Conservation (phyloP, 2,888 invertebrate species). For the Rotaria socialis region DNA sequence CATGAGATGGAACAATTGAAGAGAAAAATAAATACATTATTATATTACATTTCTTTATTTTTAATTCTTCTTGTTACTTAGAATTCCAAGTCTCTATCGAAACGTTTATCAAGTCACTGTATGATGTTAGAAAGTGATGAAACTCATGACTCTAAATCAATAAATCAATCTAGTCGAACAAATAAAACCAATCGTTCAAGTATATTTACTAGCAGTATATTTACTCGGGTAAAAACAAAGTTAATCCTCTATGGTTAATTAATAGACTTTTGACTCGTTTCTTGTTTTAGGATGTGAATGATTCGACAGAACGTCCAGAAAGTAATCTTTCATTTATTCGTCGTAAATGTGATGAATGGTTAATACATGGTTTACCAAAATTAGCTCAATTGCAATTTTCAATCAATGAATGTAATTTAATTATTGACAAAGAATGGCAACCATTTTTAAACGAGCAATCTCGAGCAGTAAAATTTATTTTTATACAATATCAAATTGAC, state of each 20-base stretch:
- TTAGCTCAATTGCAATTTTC: not conserved
- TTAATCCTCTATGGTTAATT: too few relatives aligned
- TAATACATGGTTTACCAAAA: not conserved
- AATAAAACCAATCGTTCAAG: not conserved
- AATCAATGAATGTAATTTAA: not conserved
- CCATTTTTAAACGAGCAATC: constrained; percentile 6
- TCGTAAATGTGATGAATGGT: constrained; percentile 36
- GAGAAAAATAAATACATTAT: not conserved
- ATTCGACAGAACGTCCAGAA: not conserved
- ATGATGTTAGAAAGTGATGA: constrained; percentile 6
- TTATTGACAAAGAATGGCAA: constrained; percentile 34
- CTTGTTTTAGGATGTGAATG: not conserved
- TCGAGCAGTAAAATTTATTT: not conserved
- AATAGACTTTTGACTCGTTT: too few relatives aligned
- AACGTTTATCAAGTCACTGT: constrained; percentile 30
- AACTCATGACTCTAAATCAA: not conserved
- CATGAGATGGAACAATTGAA: too few relatives aligned
- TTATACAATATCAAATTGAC: too few relatives aligned
- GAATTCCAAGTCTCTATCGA: not conserved
- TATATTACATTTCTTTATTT: not conserved
- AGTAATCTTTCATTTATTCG: not conserved
- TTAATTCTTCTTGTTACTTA: not conserved
- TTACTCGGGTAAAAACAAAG: not conserved
- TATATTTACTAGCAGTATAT: constrained; percentile 12
- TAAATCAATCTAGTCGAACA: not conserved